phyloP scores from a whole-genome alignment of 1,140 invertebrate genomes.

The Eufriesea mexicana region DNA sequence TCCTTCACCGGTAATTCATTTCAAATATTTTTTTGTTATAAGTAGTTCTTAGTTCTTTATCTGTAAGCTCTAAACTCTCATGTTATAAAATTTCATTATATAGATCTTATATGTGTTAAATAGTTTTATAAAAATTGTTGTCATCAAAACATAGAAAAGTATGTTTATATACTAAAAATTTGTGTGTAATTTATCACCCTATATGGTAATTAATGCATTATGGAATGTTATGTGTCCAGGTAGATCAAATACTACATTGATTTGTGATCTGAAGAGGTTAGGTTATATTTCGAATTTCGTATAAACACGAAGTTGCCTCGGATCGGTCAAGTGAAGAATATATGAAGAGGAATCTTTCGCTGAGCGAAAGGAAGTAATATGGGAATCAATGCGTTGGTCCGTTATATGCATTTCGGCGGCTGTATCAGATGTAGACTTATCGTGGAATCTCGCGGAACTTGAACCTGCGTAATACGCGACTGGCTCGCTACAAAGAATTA shows the following conservation, averaged over 20 bases:
- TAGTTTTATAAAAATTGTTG: background rate
- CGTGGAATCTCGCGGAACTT: constrained; percentile 66
- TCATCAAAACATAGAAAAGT: background rate
- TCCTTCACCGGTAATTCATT: no score
- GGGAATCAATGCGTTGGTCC: constrained; percentile 21
- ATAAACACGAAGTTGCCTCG: background rate
- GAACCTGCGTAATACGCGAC: constrained; percentile 66
- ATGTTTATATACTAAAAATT: no score
- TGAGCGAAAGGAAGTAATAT: background rate
- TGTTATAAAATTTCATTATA: background rate
- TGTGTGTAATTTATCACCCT: no score
- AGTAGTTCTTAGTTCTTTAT: background rate
- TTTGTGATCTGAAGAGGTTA: background rate
- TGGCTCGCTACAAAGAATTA: constrained; percentile 55
- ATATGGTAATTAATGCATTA: background rate
- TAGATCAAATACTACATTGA: background rate
- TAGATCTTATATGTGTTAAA: background rate
- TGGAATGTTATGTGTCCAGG: no score
- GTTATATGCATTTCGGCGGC: constrained; percentile 50
- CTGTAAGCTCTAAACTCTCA: no score
- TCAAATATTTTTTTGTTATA: background rate
- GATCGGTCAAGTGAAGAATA: background rate
- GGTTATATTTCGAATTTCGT: background rate
- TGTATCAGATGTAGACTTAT: constrained; percentile 59
- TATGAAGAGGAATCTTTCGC: background rate